Evolutionary conservation across 2,113 vertebrate species (phyloP).

Genomic region (Chinchilla lanigera): DNA sequence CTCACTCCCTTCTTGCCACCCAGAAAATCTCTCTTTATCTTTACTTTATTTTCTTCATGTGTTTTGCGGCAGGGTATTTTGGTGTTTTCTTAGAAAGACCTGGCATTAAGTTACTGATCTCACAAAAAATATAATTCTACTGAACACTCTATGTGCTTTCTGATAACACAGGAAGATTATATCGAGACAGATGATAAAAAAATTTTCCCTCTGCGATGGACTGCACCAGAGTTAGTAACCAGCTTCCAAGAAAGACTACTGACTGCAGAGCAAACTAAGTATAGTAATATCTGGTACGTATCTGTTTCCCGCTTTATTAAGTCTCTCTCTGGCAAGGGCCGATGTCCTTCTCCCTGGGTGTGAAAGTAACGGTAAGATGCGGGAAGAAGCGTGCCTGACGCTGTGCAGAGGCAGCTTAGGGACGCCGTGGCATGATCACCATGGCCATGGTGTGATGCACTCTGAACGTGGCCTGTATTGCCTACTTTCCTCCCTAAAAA

Average conservation of each 20-base stretch:
- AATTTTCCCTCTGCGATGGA: constrained; percentile 95
- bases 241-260: constrained; percentile 95
- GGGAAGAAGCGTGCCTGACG: not conserved
- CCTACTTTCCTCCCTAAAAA: not conserved
- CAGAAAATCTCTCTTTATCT: not conserved
- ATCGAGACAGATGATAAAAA: constrained; percentile 96
- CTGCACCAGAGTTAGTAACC: constrained; percentile 95
- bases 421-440: not conserved
- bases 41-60: not conserved
- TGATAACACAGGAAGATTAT: constrained; percentile 93
- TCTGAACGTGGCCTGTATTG: not conserved
- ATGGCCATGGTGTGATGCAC: not conserved
- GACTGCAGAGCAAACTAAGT: constrained; percentile 94
- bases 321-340: not conserved
- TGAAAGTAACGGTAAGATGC: not conserved
- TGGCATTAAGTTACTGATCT: constrained; percentile 8
- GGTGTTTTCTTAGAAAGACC: constrained; percentile 29
- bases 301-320: not conserved
- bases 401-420: not conserved
- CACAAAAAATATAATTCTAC: not conserved
- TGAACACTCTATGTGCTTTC: constrained; percentile 21
- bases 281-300: constrained; percentile 97
- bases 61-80: not conserved
- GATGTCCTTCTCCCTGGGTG: not conserved
- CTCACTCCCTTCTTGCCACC: not conserved